Percentiles rank a stretch among this genome's conserved stretches.
Evolutionary conservation across 2,113 vertebrate species (phyloP).

Genomic region (Lophotis ruficrista): DNA sequence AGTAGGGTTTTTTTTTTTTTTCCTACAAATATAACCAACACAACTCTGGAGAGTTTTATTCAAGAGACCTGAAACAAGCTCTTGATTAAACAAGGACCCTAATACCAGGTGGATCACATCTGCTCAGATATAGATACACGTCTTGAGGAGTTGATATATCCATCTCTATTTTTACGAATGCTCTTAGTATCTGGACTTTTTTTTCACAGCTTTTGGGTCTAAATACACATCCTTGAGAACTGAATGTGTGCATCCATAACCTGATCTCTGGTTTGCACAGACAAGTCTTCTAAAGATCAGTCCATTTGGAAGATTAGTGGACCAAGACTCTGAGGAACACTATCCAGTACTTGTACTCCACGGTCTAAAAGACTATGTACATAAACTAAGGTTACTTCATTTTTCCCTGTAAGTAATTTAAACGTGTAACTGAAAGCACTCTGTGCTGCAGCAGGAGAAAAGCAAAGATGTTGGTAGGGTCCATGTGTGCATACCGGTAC

Average conservation of each 20-base stretch:
- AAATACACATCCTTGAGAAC: background rate
- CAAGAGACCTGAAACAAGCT: background rate
- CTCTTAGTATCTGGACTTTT: background rate
- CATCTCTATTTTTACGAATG: background rate
- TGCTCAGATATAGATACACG: background rate
- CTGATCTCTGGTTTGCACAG: background rate
- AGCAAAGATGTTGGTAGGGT: background rate
- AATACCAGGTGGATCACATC: background rate
- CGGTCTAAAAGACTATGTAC: background rate
- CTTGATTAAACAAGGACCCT: background rate
- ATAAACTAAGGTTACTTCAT: background rate
- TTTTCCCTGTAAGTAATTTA: background rate
- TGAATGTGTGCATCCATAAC: background rate
- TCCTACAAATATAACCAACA: background rate
- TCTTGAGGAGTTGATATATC: background rate
- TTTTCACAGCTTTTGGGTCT: background rate
- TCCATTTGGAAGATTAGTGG: background rate
- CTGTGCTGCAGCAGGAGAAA: background rate
- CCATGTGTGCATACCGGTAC: background rate
- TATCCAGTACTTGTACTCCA: background rate
- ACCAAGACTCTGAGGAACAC: background rate
- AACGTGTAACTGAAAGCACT: background rate
- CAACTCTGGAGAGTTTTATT: background rate
- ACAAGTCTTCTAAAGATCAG: background rate
- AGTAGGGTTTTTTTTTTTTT: background rate